phyloP scores from a whole-genome alignment of 53 echinoderm and acorn worm genomes.

The Patiria pectinifera region DNA sequence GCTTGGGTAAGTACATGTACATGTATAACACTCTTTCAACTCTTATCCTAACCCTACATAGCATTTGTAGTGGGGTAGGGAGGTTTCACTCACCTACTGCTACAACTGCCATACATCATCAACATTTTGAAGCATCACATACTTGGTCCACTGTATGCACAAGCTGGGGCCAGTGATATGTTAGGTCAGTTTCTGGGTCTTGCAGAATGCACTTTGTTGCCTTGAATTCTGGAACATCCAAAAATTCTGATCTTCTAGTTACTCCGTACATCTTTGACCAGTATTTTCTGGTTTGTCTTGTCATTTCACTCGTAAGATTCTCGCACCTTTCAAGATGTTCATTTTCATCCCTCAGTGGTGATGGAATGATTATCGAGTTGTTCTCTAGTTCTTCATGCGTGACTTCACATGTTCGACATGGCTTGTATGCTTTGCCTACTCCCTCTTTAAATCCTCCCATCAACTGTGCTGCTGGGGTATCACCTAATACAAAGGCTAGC shows the following conservation, averaged over 20 bases:
- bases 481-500: constrained; percentile 31
- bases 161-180: not conserved
- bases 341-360: constrained; percentile 39
- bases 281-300: not conserved
- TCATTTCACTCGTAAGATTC: not conserved
- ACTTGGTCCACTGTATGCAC: not conserved
- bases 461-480: constrained; percentile 57
- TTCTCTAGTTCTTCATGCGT: constrained; percentile 19
- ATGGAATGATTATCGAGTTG: constrained; percentile 4
- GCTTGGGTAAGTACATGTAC: too few relatives aligned
- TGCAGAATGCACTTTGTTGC: constrained; percentile 11
- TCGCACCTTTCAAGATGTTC: constrained; percentile 63
- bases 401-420: constrained; percentile 55
- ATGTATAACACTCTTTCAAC: too few relatives aligned
- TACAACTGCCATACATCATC: constrained; percentile 3
- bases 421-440: constrained; percentile 54
- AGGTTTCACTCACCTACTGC: too few relatives aligned
- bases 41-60: too few relatives aligned
- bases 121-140: constrained; percentile 25
- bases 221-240: constrained; percentile 15
- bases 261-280: constrained; percentile 10
- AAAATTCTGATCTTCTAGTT: not conserved
- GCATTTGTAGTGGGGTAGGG: too few relatives aligned
- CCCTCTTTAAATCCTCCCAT: constrained; percentile 61
- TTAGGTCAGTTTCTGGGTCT: not conserved